Evolutionary conservation across 1,140 invertebrate species (phyloP), one percentile per base, ranked within the genome.

Genomic region (Pseudomyrmex flavicornis): DNA sequence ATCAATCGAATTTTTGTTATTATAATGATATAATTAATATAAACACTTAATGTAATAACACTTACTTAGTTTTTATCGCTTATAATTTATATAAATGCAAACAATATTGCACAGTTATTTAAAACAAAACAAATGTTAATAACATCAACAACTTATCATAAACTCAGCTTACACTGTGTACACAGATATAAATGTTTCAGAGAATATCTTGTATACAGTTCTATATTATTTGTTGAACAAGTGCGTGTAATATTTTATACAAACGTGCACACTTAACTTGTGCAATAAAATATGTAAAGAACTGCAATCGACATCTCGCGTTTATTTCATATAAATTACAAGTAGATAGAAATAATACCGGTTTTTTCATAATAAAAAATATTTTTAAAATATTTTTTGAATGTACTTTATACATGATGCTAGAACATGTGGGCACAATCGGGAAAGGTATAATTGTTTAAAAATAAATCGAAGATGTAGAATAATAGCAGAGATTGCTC

Each of bases 301-400:
- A 75, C 72, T 35, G 26, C 56, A 13, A 80, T 59, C 13, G 17
- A 22, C 68, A 17, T 75, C 20, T 61, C 61, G 59, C 50, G 77
- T 72, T 85, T 83, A 70, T 83, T 56, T 17, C 68, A 44, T 72
- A 77, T 59, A 87, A 66, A 22, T 66, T 65, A 84, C 20, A 69
- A 69, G 84, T 59, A 73, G 58, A 83, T 61, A 77, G 46, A 87
- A 75, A 86, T 35, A 85, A 48, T 48, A 84, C 44, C 22, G 8
- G 73, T 87, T 68, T 66, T 79, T 22, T 22, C 44, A n/a, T 26
- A 79, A 84, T 84, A 46, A 8, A 68, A 84, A 69, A 79, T 66
- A 52, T 72, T 61, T 79, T 15, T 66, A 65, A 84, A n/a, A 35
- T 7, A 35, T 35, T 35, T 35, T 35, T 35, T 35, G 35, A 35